phyloP scores from a whole-genome alignment of 2,888 invertebrate genomes.

The Gymnocheta viridis region DNA sequence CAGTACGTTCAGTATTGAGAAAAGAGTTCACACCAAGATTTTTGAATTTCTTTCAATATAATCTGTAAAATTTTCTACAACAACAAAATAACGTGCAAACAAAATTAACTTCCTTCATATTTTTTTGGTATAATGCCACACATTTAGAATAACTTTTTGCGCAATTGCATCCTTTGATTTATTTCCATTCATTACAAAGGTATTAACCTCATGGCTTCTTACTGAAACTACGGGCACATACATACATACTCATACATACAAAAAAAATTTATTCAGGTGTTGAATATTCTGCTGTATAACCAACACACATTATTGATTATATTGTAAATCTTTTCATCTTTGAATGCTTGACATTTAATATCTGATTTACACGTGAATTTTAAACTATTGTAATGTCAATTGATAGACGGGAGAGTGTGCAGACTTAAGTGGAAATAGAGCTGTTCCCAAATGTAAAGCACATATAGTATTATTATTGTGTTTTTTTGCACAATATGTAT shows the following conservation, averaged over 20 bases:
- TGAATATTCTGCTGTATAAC: constrained; percentile 1
- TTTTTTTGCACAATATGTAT: background rate
- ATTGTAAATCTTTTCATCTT: constrained; percentile 18
- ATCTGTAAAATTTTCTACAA: too few species aligned
- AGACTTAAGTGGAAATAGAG: background rate
- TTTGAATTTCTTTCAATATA: too few species aligned
- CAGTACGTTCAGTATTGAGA: too few species aligned
- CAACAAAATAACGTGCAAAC: too few species aligned
- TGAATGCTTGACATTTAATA: background rate
- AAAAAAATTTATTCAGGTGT: background rate
- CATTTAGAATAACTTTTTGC: background rate
- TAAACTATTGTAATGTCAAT: constrained; percentile 49
- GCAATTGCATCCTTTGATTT: background rate
- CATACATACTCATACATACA: too few species aligned
- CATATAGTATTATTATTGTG: constrained; percentile 8
- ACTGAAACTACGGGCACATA: background rate
- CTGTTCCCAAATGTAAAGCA: constrained; percentile 13
- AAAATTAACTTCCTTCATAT: too few species aligned
- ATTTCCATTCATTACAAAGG: background rate
- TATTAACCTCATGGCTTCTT: background rate
- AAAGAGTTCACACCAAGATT: too few species aligned
- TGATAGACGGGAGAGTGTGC: constrained; percentile 15
- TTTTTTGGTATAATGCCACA: too few species aligned
- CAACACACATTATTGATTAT: constrained; percentile 29
- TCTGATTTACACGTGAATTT: constrained; percentile 43